Conservation (phyloP, 2,113 vertebrate genomes). For the Poeciliopsis prolifica region DNA sequence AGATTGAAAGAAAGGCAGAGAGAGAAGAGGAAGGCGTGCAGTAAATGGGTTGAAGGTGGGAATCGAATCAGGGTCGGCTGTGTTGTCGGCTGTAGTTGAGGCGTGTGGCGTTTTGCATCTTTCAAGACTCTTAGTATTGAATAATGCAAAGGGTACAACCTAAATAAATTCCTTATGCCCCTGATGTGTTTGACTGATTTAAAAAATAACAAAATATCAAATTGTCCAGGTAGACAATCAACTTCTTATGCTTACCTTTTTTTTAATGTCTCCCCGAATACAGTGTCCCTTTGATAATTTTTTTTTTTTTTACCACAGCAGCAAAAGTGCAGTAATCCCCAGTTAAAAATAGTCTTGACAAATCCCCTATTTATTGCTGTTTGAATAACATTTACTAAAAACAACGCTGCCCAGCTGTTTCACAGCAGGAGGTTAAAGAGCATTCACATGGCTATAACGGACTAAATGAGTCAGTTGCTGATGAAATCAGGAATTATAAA, state of each 20-base stretch:
- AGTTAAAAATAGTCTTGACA: constrained; percentile 20
- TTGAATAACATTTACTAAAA: constrained; percentile 12
- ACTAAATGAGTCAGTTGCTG: not conserved
- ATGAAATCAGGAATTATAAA: constrained; percentile 3
- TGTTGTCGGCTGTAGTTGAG: no score
- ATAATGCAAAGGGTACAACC: not conserved
- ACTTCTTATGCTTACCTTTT: not conserved
- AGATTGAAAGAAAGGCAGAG: not conserved
- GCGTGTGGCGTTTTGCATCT: not conserved
- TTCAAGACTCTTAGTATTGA: no score
- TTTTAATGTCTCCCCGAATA: not conserved
- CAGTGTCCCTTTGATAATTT: not conserved
- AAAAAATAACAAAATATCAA: not conserved
- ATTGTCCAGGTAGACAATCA: not conserved
- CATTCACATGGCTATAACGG: not conserved
- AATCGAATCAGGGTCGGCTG: no score
- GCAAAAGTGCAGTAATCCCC: constrained; percentile 19
- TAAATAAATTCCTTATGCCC: not conserved
- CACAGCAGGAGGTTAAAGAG: not conserved
- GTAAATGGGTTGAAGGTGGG: not conserved
- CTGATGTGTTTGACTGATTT: no score
- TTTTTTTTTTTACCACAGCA: not conserved
- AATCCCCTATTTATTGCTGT: constrained; percentile 17
- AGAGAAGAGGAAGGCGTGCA: not conserved
- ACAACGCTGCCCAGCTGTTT: constrained; percentile 7